Evolutionary conservation across 2,888 invertebrate species (phyloP).

Genomic region (Pyrochroa serraticornis): DNA sequence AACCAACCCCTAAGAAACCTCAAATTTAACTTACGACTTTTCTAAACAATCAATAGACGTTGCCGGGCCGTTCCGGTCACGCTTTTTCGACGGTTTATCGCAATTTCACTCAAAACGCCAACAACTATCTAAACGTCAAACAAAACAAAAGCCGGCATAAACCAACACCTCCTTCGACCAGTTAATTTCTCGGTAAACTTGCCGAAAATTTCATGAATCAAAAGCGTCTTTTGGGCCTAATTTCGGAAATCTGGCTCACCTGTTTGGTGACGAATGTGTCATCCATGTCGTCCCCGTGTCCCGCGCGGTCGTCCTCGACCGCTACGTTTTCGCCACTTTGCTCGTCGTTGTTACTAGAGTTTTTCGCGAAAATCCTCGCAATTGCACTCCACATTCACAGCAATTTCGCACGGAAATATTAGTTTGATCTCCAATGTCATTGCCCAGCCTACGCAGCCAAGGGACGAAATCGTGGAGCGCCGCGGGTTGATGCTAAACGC

Average conservation of each 20-base stretch:
- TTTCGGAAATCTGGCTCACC: slow-evolving; percentile 56
- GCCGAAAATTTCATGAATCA: not conserved
- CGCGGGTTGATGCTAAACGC: not conserved
- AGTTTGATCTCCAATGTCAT: slow-evolving; percentile 56
- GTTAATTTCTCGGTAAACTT: not conserved
- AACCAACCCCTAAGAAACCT: not conserved
- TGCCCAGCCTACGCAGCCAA: slow-evolving; percentile 54
- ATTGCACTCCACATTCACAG: slow-evolving; percentile 58
- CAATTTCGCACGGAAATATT: slow-evolving; percentile 48
- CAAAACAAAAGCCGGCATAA: no score
- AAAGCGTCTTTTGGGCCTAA: not conserved
- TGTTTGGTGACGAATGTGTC: slow-evolving; percentile 70
- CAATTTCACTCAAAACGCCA: not conserved
- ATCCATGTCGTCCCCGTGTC: slow-evolving; percentile 65
- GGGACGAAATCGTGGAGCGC: not conserved
- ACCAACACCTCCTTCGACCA: no score
- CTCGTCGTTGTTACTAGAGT: slow-evolving; percentile 48
- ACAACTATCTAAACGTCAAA: not conserved
- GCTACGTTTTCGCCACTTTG: slow-evolving; percentile 44
- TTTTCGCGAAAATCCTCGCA: slow-evolving; percentile 56
- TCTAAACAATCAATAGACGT: not conserved
- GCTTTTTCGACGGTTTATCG: not conserved
- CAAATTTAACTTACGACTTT: not conserved
- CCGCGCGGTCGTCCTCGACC: slow-evolving; percentile 46
- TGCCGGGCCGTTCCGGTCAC: not conserved